These are phyloP conservation scores for Eristalis pertinax DNA, from an alignment of 2,888 invertebrate species.

Conservation along the genomic window DNA sequence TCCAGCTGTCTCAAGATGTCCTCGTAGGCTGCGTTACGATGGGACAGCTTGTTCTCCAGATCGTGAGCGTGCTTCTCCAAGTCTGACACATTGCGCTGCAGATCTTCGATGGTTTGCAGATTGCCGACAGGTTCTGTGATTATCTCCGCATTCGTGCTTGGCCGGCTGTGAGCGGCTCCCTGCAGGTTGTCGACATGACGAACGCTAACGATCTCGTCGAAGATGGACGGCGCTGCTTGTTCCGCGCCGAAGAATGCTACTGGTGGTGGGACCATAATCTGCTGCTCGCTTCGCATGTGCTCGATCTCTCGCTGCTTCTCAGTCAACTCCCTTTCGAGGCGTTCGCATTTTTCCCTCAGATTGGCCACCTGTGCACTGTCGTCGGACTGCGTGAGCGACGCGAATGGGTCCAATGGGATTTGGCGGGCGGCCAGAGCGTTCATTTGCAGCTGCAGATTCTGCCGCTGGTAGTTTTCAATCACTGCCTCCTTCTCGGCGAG, in stretches of 20 bases:
- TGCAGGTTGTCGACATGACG: slow-evolving; percentile 73
- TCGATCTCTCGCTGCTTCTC: slow-evolving; percentile 74
- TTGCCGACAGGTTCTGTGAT: slow-evolving; percentile 45
- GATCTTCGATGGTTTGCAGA: slow-evolving; percentile 81
- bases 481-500: slow-evolving; percentile 83
- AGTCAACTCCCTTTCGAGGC: slow-evolving; percentile 72
- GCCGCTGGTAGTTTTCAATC: slow-evolving; percentile 80
- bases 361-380: slow-evolving; percentile 61
- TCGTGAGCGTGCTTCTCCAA: slow-evolving; percentile 80
- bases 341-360: slow-evolving; percentile 64
- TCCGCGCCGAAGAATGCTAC: slow-evolving; percentile 78
- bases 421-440: slow-evolving; percentile 65
- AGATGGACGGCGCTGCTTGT: slow-evolving; percentile 76
- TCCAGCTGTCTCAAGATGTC: slow-evolving; percentile 72
- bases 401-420: slow-evolving; percentile 55
- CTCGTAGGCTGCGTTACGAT: slow-evolving; percentile 74
- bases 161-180: slow-evolving; percentile 33
- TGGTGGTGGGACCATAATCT: slow-evolving; percentile 74
- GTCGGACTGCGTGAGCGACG: slow-evolving; percentile 47
- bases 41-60: slow-evolving; percentile 78
- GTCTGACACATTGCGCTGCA: slow-evolving; percentile 80
- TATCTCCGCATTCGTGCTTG: background rate
- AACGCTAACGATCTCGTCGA: slow-evolving; percentile 78
- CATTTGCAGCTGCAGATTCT: slow-evolving; percentile 79
- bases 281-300: slow-evolving; percentile 68